These are phyloP conservation scores for Portevinia maculata DNA, from an alignment of 2,888 invertebrate genomes.

Conservation along the genomic window DNA sequence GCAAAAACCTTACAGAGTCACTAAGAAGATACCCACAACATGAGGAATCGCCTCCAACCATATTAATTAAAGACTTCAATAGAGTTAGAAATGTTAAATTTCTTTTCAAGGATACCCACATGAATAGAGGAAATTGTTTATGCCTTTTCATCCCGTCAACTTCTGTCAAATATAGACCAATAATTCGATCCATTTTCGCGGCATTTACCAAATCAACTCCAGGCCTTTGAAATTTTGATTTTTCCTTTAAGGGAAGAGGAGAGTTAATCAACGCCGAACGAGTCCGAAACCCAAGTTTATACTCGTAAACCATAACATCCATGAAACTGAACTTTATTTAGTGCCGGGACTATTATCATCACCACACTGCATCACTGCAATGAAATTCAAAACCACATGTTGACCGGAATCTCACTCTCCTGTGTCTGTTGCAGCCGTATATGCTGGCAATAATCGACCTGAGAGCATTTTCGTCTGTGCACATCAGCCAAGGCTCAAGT, in stretches of 20 bases:
- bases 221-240: slow-evolving; percentile 11
- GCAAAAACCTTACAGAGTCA: too few relatives aligned
- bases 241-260: slow-evolving; percentile 5
- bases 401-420: slow-evolving; percentile 45
- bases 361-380: slow-evolving; percentile 58
- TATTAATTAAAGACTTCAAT: background rate
- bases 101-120: background rate
- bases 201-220: slow-evolving; percentile 22
- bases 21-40: too few relatives aligned
- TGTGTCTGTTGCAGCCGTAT: slow-evolving; percentile 1
- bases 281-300: slow-evolving; percentile 27
- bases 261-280: slow-evolving; percentile 33
- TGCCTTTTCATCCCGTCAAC: background rate
- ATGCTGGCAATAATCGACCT: slow-evolving; percentile 67
- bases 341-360: slow-evolving; percentile 17
- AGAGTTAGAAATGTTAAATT: background rate
- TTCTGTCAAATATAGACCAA: slow-evolving; percentile 6
- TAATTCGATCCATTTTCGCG: background rate
- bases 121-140: background rate
- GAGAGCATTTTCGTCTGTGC: slow-evolving; percentile 41
- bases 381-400: slow-evolving; percentile 72
- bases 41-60: background rate
- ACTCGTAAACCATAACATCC: slow-evolving; percentile 12
- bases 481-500: slow-evolving; percentile 37
- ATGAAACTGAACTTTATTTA: slow-evolving; percentile 66